A percentile compares a stretch with the other conserved stretches of the same genome.
Evolutionary conservation across 2,113 vertebrate genomes (phyloP).

Genomic region (Pomatostomus ruficeps): DNA sequence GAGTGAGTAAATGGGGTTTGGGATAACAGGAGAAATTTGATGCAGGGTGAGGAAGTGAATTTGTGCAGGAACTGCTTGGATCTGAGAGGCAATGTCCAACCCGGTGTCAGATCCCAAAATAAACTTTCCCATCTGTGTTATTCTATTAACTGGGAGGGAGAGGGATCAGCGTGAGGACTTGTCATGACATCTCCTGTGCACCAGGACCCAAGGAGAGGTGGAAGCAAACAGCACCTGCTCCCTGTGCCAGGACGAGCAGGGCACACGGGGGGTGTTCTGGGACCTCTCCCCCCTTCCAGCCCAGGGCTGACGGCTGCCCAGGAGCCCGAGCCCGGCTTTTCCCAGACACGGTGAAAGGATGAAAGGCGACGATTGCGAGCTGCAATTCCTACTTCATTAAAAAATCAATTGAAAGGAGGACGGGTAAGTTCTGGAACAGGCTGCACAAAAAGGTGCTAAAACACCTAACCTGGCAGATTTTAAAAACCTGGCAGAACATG

Average conservation of each 20-base stretch:
- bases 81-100: background rate
- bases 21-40: background rate
- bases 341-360: background rate
- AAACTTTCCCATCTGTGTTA: slow-evolving; percentile 78
- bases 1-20: background rate
- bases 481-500: background rate
- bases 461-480: background rate
- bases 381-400: background rate
- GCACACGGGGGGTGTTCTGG: background rate
- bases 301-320: too few species aligned
- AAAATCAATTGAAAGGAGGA: background rate
- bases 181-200: slow-evolving; percentile 73
- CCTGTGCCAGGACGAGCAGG: slow-evolving; percentile 20
- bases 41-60: background rate
- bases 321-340: background rate
- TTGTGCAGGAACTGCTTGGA: background rate
- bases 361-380: background rate
- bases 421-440: background rate
- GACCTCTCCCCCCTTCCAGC: too few species aligned
- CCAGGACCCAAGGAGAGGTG: slow-evolving; percentile 56
- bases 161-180: slow-evolving; percentile 69
- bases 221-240: slow-evolving; percentile 61
- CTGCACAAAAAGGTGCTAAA: background rate
- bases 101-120: slow-evolving; percentile 38
- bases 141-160: slow-evolving; percentile 72